Evolutionary conservation across 1,140 invertebrate species (phyloP), one percentile per base, ranked within the genome.

Genomic region (Pachyrhynchus sulphureomaculatus): DNA sequence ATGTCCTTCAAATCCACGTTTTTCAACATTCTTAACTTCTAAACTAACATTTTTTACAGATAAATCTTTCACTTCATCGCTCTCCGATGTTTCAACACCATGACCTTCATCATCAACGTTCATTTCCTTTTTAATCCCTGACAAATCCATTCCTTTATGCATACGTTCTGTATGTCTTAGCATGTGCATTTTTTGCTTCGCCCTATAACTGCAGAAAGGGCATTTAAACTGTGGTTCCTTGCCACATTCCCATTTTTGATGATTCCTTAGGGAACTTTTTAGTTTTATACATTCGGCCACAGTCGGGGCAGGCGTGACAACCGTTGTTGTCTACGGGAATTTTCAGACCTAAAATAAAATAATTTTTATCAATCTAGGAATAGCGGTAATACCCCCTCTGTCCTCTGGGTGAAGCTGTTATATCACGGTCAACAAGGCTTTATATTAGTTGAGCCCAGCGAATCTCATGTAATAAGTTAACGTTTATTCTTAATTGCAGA

Each of bases 141-240:
- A 29, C 12, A 59, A 33, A 24, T 62, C 59, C 29, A 62, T 49
- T 18, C 42, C 51, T 34, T 63, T 88, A 76, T 91, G 88, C 87
- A 90, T 90, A 18, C 88, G 83, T 71, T 90, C 87, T 83, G 89
- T 88, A 75, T 91, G 89, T 34, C 88, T 84, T 29, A 86, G 87
- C 65, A 91, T 89, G 77, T 91, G 89, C 87, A 90, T 90, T 79
- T 91, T 90, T 73, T 90, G 88, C 72, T 91, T 91, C 64, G 88
- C 88, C 59, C 87, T 82, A 75, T 91, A 91, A 33, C 88, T 86
- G 75, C 89, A 91, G 76, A 88, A 88, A 4, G 87, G 87, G 76
- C 89, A 91, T 68, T 88, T 86, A 73, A 91, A 91, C 73, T 90
- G 88, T 1, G 89, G 88, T 75, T 91, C 88, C 76, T 90, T 90